These are phyloP conservation scores for Lophotis ruficrista DNA, from an alignment of 2,113 vertebrate genomes.

Conservation along the genomic window DNA sequence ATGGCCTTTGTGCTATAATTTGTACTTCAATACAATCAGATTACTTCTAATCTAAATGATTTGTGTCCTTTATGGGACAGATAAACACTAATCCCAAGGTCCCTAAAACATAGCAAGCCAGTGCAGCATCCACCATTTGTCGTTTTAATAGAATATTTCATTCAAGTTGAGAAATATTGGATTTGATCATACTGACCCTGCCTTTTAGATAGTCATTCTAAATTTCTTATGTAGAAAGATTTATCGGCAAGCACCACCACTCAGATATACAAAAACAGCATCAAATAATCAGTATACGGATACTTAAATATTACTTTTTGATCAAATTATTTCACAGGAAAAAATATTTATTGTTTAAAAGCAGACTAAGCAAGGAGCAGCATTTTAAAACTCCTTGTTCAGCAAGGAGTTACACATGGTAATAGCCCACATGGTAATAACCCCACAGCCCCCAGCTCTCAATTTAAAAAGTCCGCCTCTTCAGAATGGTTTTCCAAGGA, in stretches of 20 bases:
- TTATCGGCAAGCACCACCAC: neutral
- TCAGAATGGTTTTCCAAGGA: neutral
- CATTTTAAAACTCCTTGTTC: neutral
- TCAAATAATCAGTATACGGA: neutral
- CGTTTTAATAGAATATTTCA: neutral
- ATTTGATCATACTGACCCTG: neutral
- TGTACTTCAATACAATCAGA: conserved; percentile 84
- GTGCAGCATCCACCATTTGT: neutral
- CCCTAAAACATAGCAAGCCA: conserved; percentile 60
- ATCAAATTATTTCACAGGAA: neutral
- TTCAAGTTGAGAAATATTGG: neutral
- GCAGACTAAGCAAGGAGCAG: neutral
- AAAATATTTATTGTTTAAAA: neutral
- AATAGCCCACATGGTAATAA: neutral
- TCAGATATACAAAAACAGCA: neutral
- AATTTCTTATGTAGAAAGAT: neutral
- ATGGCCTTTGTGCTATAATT: conserved; percentile 80
- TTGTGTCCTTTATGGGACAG: conserved; percentile 78
- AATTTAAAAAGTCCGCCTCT: neutral
- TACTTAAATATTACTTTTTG: neutral
- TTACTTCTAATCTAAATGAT: conserved; percentile 86
- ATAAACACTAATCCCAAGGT: conserved; percentile 78
- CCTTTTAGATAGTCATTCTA: neutral
- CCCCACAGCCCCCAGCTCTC: neutral
- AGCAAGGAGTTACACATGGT: neutral